Conservation (phyloP, 2,888 invertebrate species). For the Myathropa florea region DNA sequence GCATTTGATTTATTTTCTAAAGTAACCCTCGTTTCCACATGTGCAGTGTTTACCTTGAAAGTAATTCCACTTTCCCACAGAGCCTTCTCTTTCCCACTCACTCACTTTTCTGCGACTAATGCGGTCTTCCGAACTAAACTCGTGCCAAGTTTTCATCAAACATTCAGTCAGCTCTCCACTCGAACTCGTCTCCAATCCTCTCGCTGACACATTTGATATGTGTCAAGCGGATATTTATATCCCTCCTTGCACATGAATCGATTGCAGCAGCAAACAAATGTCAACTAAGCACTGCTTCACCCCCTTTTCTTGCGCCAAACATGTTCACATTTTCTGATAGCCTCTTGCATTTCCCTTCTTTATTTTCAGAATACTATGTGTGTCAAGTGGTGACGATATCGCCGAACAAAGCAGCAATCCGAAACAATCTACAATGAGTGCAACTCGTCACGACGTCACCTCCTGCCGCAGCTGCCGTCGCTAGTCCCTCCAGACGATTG, state of each 20-base stretch:
- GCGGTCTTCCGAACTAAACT: background rate
- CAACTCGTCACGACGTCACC: constrained; percentile 31
- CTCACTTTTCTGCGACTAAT: too few relatives aligned
- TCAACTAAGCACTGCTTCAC: background rate
- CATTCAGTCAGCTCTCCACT: background rate
- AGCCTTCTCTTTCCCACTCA: too few relatives aligned
- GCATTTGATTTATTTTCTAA: too few relatives aligned
- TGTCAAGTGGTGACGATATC: constrained; percentile 50
- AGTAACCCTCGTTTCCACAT: too few relatives aligned
- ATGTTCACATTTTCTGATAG: constrained; percentile 18
- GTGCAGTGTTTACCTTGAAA: too few relatives aligned
- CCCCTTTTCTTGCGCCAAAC: background rate
- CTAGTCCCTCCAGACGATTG: constrained; percentile 49
- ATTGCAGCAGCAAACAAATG: background rate
- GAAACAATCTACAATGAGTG: constrained; percentile 46
- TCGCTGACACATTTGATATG: background rate
- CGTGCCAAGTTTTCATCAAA: background rate
- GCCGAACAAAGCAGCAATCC: constrained; percentile 34
- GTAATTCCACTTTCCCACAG: too few relatives aligned
- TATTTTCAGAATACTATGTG: constrained; percentile 49
- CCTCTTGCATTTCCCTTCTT: background rate
- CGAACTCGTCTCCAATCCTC: background rate
- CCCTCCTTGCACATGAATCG: background rate
- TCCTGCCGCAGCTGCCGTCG: constrained; percentile 14
- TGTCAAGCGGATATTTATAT: background rate